Conservation (phyloP, 1,140 invertebrate species). For the Camponotus floridanus region DNA sequence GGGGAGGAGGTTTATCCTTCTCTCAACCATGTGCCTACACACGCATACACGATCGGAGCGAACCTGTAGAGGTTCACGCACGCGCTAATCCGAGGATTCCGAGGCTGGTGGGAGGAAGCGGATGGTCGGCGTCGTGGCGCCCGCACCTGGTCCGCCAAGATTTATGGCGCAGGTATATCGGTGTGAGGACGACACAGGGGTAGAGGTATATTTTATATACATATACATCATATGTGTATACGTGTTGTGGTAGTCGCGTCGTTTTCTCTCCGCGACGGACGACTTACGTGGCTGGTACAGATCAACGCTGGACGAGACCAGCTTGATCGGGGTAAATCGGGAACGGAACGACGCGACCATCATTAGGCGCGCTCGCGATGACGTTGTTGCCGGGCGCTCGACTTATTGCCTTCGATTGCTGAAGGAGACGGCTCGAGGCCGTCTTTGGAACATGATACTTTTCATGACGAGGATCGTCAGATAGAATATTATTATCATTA, state of each 20-base stretch:
- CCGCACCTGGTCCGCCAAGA: conserved; percentile 61
- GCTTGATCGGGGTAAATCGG: conserved; percentile 48
- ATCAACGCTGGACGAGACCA: conserved; percentile 48
- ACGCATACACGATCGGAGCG: conserved; percentile 17
- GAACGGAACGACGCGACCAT: conserved; percentile 50
- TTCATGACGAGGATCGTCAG: background rate
- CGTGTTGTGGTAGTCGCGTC: background rate
- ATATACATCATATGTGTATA: background rate
- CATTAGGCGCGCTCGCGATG: conserved; percentile 35
- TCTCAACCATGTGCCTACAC: background rate
- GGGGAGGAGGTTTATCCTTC: conserved; percentile 49
- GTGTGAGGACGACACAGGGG: background rate
- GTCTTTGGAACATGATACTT: conserved; percentile 44
- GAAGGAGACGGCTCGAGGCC: conserved; percentile 33
- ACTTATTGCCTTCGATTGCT: conserved; percentile 39
- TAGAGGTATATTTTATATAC: conserved; percentile 14
- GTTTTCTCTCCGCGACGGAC: conserved; percentile 12
- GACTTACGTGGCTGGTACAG: conserved; percentile 30
- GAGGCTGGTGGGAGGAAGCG: conserved; percentile 54
- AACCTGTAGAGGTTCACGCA: conserved; percentile 62
- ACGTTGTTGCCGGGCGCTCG: conserved; percentile 41
- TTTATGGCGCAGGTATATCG: conserved; percentile 59
- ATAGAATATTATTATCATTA: conserved; percentile 5
- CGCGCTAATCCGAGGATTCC: conserved; percentile 58
- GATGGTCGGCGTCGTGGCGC: conserved; percentile 52